Conservation (phyloP, 2,888 invertebrate genomes). For the Apodemia hepburni region DNA sequence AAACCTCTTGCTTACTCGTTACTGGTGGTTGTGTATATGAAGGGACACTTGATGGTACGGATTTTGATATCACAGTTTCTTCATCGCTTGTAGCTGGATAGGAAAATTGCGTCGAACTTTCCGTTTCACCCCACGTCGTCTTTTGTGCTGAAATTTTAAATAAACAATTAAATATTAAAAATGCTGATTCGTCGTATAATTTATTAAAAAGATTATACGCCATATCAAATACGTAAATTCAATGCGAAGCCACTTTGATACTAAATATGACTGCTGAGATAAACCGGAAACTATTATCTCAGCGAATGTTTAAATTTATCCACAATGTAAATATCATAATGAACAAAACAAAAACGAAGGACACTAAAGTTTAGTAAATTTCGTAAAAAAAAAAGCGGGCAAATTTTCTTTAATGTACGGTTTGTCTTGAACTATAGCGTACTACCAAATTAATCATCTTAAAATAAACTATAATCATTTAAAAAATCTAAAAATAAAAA, state of each 20-base stretch:
- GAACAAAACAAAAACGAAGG: too few species aligned
- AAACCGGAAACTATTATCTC: slow-evolving; percentile 61
- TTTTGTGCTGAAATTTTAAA: slow-evolving; percentile 71
- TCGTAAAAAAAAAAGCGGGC: too few species aligned
- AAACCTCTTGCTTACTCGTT: slow-evolving; percentile 51
- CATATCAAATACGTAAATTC: slow-evolving; percentile 39
- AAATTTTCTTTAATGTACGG: too few species aligned
- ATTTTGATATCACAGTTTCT: slow-evolving; percentile 53
- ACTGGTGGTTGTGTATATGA: slow-evolving; percentile 57
- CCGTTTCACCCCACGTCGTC: slow-evolving; percentile 64
- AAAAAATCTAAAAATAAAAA: too few species aligned
- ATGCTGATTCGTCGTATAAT: slow-evolving; percentile 46
- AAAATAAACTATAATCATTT: too few species aligned
- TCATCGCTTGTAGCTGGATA: slow-evolving; percentile 59
- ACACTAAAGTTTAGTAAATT: too few species aligned
- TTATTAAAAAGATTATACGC: slow-evolving; percentile 44
- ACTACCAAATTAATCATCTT: too few species aligned
- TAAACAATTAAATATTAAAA: slow-evolving; percentile 47
- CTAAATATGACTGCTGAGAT: slow-evolving; percentile 25
- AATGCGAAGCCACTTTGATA: slow-evolving; percentile 8
- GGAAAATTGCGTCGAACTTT: slow-evolving; percentile 55
- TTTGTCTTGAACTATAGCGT: too few species aligned
- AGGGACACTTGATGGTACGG: slow-evolving; percentile 52
- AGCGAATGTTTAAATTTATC: slow-evolving; percentile 22
- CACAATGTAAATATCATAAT: too few species aligned